phyloP scores from a whole-genome alignment of 2,888 invertebrate genomes.

The Sipha maydis region DNA sequence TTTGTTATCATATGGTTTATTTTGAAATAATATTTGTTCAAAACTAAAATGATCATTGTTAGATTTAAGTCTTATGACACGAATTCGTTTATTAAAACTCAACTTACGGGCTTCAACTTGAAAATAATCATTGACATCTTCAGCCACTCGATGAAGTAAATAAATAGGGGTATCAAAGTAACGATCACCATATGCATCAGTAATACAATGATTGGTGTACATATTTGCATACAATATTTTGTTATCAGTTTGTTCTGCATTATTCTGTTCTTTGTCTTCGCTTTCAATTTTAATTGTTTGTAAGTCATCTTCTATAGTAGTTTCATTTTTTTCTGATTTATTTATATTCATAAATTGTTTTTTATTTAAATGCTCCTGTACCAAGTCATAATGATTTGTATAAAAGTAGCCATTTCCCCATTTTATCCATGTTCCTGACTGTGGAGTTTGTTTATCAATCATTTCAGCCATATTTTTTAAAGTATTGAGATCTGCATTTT shows the following conservation, averaged over 20 bases:
- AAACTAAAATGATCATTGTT: background rate
- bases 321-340: background rate
- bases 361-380: constrained; percentile 14
- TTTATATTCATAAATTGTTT: background rate
- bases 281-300: background rate
- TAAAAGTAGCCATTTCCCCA: constrained; percentile 54
- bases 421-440: constrained; percentile 39
- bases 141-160: constrained; percentile 20
- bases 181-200: constrained; percentile 49
- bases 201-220: constrained; percentile 53
- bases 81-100: constrained; percentile 49
- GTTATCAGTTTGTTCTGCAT: background rate
- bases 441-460: constrained; percentile 3
- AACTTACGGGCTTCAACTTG: constrained; percentile 59
- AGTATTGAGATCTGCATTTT: constrained; percentile 1
- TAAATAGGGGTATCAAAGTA: constrained; percentile 56
- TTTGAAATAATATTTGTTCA: constrained; percentile 61
- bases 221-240: background rate
- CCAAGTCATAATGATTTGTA: constrained; percentile 32
- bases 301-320: background rate
- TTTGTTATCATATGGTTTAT: constrained; percentile 42
- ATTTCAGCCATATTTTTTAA: constrained; percentile 5
- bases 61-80: constrained; percentile 47
- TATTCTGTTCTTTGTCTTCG: background rate
- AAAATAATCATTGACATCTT: constrained; percentile 53